These are phyloP conservation scores for Mallotus villosus DNA, from an alignment of 2,797 vertebrate species.

Conservation along the genomic window DNA sequence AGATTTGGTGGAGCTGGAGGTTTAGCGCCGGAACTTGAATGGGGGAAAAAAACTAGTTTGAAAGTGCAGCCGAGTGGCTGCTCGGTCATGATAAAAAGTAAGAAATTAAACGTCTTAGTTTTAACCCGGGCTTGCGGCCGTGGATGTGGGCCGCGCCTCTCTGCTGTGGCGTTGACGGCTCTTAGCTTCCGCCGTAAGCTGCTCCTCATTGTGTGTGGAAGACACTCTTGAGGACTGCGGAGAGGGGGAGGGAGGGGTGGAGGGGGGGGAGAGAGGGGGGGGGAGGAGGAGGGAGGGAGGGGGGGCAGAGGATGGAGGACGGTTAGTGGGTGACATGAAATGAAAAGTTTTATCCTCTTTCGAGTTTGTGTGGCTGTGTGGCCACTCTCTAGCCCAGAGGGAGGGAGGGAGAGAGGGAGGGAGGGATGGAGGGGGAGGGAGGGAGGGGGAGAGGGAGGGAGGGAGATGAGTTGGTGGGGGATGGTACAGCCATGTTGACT, in stretches of 20 bases:
- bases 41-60: slow-evolving; percentile 62
- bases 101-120: slow-evolving; percentile 72
- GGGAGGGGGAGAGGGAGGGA: not conserved
- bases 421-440: not conserved
- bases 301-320: not conserved
- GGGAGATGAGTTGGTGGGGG: not conserved
- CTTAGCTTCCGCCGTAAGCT: slow-evolving; percentile 62
- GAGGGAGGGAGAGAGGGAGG: no score
- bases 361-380: slow-evolving; percentile 27
- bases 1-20: slow-evolving; percentile 64
- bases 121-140: slow-evolving; percentile 46
- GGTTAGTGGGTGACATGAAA: slow-evolving; percentile 39
- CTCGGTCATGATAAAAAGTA: slow-evolving; percentile 74
- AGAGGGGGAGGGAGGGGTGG: slow-evolving; percentile 1
- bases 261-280: not conserved
- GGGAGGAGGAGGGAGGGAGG: no score
- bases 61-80: slow-evolving; percentile 62
- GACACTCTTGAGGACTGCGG: slow-evolving; percentile 36
- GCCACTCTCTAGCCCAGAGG: slow-evolving; percentile 6
- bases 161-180: slow-evolving; percentile 40
- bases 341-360: slow-evolving; percentile 41
- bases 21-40: slow-evolving; percentile 68
- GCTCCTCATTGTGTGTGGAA: slow-evolving; percentile 50
- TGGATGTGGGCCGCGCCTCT: slow-evolving; percentile 46
- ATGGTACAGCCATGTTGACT: not conserved